A percentile compares a stretch with the other conserved stretches of the same genome.
Conservation (phyloP, 2,797 vertebrate species). For the Schizopygopsis malacanthus region DNA sequence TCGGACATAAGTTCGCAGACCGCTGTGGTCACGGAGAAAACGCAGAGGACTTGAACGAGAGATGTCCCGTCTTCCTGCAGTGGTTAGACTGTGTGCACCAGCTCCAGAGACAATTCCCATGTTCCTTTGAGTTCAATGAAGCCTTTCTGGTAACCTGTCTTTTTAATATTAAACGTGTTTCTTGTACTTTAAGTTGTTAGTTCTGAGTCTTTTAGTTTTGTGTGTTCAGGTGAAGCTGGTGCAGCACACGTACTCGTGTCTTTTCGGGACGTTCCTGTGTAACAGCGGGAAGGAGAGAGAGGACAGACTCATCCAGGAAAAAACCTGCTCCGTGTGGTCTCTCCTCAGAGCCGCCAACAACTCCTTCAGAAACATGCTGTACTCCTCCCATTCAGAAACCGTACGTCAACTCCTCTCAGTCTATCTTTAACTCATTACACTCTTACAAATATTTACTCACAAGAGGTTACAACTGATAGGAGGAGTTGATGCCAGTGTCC, state of each 20-base stretch:
- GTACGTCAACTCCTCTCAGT: constrained; percentile 76
- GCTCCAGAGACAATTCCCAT: constrained; percentile 98
- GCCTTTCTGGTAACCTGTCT: constrained; percentile 88
- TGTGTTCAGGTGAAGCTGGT: constrained; percentile 92
- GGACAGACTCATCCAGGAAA: constrained; percentile 92
- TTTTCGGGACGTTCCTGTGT: constrained; percentile 98
- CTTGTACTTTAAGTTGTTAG: background rate
- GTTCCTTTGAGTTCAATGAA: constrained; percentile 98
- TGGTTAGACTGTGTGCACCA: constrained; percentile 99
- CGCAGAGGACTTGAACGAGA: constrained; percentile 94
- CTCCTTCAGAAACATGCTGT: constrained; percentile 94
- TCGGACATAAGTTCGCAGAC: constrained; percentile 98
- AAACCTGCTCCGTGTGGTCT: constrained; percentile 97
- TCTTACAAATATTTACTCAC: background rate
- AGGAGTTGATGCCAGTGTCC: background rate
- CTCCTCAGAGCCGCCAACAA: constrained; percentile 92
- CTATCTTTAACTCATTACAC: background rate
- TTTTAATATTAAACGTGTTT: background rate
- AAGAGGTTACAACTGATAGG: background rate
- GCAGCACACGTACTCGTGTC: constrained; percentile 97
- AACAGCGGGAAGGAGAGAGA: constrained; percentile 96
- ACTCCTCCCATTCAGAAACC: constrained; percentile 94
- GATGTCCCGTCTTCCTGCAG: constrained; percentile 97
- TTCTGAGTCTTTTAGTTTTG: constrained; percentile 30
- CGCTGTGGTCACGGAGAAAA: constrained; percentile 97